phyloP scores from a whole-genome alignment of 35 echinoderm and acorn worm species.

The Apostichopus japonicus region DNA sequence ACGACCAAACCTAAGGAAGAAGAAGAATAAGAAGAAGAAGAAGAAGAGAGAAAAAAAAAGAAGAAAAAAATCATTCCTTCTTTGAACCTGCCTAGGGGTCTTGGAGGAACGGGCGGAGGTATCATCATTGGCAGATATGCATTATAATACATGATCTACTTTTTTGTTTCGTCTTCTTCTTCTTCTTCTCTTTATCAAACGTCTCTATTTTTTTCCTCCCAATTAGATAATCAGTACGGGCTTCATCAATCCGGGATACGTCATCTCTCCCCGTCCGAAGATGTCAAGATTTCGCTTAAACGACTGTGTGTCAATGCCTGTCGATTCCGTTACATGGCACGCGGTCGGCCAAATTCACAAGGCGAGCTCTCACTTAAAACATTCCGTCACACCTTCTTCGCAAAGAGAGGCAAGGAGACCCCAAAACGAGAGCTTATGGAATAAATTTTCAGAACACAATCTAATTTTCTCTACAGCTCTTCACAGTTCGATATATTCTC shows the following conservation, averaged over 20 bases:
- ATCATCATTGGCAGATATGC: not conserved
- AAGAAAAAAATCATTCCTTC: not conserved
- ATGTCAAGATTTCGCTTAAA: conserved; percentile 4
- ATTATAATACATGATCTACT: conserved; percentile 11
- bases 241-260: conserved; percentile 7
- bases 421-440: conserved; percentile 66
- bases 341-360: conserved; percentile 49
- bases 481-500: conserved; percentile 56
- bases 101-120: not conserved
- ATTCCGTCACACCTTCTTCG: conserved; percentile 58
- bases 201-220: not conserved
- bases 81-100: not conserved
- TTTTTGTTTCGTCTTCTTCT: not conserved
- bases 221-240: conserved; percentile 3
- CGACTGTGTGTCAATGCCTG: not conserved
- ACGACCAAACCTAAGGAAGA: not conserved
- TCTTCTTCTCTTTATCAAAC: conserved; percentile 1
- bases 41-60: not conserved
- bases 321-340: conserved; percentile 53
- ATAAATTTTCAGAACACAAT: conserved; percentile 70
- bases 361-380: conserved; percentile 28
- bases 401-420: conserved; percentile 52
- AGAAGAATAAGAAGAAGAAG: not conserved
- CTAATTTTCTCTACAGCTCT: conserved; percentile 59
- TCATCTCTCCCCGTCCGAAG: conserved; percentile 10